Base-by-base conservation (phyloP, 2,888 invertebrate species). In the Neoascia interrupta region DNA sequence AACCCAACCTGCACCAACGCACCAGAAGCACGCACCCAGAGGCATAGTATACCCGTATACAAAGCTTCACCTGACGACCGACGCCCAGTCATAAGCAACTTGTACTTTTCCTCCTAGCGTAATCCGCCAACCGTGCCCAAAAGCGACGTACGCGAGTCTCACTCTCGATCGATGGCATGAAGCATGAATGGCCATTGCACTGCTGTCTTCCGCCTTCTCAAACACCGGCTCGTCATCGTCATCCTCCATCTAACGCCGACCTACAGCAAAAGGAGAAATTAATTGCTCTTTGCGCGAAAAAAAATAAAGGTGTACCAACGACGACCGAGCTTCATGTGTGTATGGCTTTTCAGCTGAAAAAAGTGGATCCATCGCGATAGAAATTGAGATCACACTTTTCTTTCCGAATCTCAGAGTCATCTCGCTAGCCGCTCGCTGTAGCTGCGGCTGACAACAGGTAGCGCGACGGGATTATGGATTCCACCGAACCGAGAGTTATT, bases 201-300 rank as follows among this genome's bases (percentile, higher is more conserved):
- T 66, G 58, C 34, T 45, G 51, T 41, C 37, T 39, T 1, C 51
- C 64, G 4, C 39, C 39, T 3, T 34, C 13, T n/a, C 19, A 15
- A 37, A 39, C 47, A 15, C 39, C 61, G 28, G 8, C 39, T 41
- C 60, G 28, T 39, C 56, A 13, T 19, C 45, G 11, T 41, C 0
- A 5, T 18, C 45, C 28, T n/a, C 39, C 31, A 43, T 51, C 58
- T 58, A 70, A 53, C 19, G 19, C 56, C 76, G 64, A 75, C 70
- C 76, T 72, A 72, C 66, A 79, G 79, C 56, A 79, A 79, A 79
- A 72, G 72, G 72, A 79, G 79, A 79, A 79, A 79, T 79, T 79
- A 79, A 79, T 79, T 79, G 72, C 60, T 64, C 19, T 58, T 66
- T 54, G 63, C 51, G 26, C n/a, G n/a, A 74, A 60, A 70, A 69